These are phyloP conservation scores for Tetranychus cinnabarinus DNA, from an alignment of 1,140 invertebrate genomes.

Conservation along the genomic window DNA sequence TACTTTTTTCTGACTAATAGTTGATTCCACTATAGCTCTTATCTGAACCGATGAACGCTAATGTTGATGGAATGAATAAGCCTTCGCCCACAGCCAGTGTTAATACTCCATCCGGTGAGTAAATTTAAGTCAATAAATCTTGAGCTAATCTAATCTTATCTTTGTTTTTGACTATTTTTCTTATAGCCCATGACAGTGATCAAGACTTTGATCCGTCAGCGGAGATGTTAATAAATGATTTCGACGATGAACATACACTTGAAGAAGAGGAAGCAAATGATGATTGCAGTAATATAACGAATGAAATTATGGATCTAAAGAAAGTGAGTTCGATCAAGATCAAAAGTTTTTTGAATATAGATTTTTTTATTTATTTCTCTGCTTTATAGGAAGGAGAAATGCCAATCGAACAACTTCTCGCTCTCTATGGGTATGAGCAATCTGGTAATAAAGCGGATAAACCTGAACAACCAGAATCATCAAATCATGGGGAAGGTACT, in stretches of 20 bases:
- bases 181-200: conserved; percentile 15
- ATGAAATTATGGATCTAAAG: conserved; percentile 64
- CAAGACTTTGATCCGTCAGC: conserved; percentile 41
- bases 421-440: conserved; percentile 48
- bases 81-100: not conserved
- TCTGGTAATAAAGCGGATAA: not conserved
- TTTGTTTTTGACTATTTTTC: too few relatives aligned
- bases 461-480: not conserved
- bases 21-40: not conserved
- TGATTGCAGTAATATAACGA: conserved; percentile 50
- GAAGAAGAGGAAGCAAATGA: conserved; percentile 88
- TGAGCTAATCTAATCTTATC: too few relatives aligned
- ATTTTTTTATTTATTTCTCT: not conserved
- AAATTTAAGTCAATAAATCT: too few relatives aligned
- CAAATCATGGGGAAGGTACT: not conserved
- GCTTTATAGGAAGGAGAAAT: conserved; percentile 40
- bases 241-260: conserved; percentile 80
- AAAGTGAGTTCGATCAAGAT: conserved; percentile 30
- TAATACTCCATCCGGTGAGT: too few relatives aligned
- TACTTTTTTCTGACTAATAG: too few relatives aligned
- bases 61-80: not conserved
- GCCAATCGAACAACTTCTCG: conserved; percentile 73
- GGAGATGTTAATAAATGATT: conserved; percentile 88
- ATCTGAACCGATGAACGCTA: not conserved
- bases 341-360: not conserved